Evolutionary conservation across 1,140 invertebrate species (phyloP).

Genomic region (Colletes gigas): DNA sequence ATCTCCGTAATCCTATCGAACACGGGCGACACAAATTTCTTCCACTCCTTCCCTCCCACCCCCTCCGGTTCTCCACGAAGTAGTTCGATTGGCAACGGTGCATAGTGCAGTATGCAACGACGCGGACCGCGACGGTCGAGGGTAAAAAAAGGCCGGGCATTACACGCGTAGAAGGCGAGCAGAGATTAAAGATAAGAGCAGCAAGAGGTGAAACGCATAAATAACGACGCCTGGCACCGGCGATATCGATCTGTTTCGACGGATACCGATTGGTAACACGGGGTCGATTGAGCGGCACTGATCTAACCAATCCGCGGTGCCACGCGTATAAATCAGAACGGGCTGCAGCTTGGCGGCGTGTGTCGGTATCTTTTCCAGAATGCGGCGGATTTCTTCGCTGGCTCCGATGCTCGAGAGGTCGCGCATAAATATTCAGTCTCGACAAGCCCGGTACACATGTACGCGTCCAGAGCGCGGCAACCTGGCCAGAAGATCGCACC

Average conservation of each 20-base stretch:
- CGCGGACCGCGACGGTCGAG: constrained; percentile 15
- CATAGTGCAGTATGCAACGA: constrained; percentile 1
- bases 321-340: constrained; percentile 70
- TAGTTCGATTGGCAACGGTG: not conserved
- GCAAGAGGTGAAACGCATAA: constrained; percentile 61
- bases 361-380: constrained; percentile 67
- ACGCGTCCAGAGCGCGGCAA: constrained; percentile 19
- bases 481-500: constrained; percentile 13
- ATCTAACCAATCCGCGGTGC: constrained; percentile 43
- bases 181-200: constrained; percentile 44
- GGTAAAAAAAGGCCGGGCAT: constrained; percentile 18
- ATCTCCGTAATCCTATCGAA: not conserved
- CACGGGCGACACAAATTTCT: not conserved
- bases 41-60: not conserved
- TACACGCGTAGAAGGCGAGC: constrained; percentile 43
- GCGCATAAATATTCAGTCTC: constrained; percentile 74
- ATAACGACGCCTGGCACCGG: constrained; percentile 39
- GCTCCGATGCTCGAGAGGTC: constrained; percentile 57
- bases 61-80: too few relatives aligned
- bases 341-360: constrained; percentile 1
- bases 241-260: constrained; percentile 56
- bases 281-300: constrained; percentile 61
- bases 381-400: constrained; percentile 65
- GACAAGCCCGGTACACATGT: constrained; percentile 70
- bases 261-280: constrained; percentile 43